phyloP scores from a whole-genome alignment of 2,888 invertebrate species.

The Junonia oenone region DNA sequence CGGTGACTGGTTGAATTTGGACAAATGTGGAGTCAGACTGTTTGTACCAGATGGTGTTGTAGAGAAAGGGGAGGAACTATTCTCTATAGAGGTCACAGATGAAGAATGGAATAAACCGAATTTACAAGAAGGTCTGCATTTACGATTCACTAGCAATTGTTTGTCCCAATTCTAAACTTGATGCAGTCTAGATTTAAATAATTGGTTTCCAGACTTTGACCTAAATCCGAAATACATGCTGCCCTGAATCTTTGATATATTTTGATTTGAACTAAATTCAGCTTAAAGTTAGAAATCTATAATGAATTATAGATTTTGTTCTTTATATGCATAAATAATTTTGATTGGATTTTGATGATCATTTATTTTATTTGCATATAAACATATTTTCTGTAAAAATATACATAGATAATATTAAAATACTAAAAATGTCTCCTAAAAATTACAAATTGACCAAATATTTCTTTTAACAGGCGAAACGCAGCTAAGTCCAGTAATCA shows the following conservation, averaged over 20 bases:
- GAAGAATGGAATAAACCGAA: constrained; percentile 94
- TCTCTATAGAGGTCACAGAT: constrained; percentile 92
- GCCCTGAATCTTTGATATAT: not conserved
- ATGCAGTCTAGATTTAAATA: not conserved
- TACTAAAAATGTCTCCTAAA: too few relatives aligned
- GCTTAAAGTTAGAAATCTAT: not conserved
- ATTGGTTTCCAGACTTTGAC: not conserved
- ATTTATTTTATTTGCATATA: too few relatives aligned
- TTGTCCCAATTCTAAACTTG: not conserved
- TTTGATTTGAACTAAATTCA: not conserved
- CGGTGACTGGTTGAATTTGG: constrained; percentile 83
- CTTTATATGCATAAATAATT: too few relatives aligned
- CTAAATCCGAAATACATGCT: not conserved
- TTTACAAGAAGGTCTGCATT: constrained; percentile 82
- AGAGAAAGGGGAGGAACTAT: constrained; percentile 88
- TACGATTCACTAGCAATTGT: not conserved
- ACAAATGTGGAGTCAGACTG: constrained; percentile 89
- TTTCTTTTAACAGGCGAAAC: constrained; percentile 80
- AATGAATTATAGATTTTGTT: not conserved
- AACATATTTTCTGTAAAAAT: too few relatives aligned
- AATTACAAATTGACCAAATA: too few relatives aligned
- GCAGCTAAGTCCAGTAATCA: constrained; percentile 90
- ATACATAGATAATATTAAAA: too few relatives aligned
- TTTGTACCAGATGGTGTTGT: constrained; percentile 94
- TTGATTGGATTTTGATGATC: too few relatives aligned